These are phyloP conservation scores for Deilephila porcellus DNA, from an alignment of 2,888 invertebrate genomes.

Conservation along the genomic window DNA sequence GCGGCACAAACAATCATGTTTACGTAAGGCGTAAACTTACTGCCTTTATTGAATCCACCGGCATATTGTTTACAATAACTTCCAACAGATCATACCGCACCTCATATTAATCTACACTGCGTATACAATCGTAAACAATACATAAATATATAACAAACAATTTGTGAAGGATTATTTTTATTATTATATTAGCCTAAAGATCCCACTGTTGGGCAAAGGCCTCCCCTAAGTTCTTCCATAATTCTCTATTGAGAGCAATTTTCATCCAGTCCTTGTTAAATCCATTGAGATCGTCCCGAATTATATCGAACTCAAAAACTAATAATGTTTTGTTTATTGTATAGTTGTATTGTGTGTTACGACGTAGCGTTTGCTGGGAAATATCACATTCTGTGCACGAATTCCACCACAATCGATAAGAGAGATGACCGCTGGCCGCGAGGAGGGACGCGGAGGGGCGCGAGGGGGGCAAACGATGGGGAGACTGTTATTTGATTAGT, in stretches of 20 bases:
- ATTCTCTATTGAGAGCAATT: too few relatives aligned
- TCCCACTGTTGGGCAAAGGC: too few relatives aligned
- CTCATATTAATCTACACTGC: too few relatives aligned
- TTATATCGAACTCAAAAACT: background rate
- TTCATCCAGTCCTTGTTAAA: too few relatives aligned
- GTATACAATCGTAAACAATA: background rate
- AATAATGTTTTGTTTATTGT: constrained; percentile 45
- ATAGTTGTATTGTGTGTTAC: constrained; percentile 61
- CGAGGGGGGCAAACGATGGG: constrained; percentile 62
- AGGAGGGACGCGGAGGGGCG: constrained; percentile 57
- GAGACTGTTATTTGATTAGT: constrained; percentile 86
- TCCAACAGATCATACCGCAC: background rate
- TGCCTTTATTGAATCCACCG: background rate
- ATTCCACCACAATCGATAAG: constrained; percentile 85
- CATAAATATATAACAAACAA: background rate
- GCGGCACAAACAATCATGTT: background rate
- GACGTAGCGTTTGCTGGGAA: constrained; percentile 75
- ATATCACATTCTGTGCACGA: constrained; percentile 84
- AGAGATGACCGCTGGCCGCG: constrained; percentile 84
- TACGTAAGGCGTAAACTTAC: constrained; percentile 22
- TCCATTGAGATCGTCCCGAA: background rate
- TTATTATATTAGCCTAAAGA: too few relatives aligned
- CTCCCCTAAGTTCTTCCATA: too few relatives aligned
- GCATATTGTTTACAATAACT: background rate
- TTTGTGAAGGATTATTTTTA: background rate